phyloP scores from a whole-genome alignment of 2,797 vertebrate genomes.

The Argentina silus region DNA sequence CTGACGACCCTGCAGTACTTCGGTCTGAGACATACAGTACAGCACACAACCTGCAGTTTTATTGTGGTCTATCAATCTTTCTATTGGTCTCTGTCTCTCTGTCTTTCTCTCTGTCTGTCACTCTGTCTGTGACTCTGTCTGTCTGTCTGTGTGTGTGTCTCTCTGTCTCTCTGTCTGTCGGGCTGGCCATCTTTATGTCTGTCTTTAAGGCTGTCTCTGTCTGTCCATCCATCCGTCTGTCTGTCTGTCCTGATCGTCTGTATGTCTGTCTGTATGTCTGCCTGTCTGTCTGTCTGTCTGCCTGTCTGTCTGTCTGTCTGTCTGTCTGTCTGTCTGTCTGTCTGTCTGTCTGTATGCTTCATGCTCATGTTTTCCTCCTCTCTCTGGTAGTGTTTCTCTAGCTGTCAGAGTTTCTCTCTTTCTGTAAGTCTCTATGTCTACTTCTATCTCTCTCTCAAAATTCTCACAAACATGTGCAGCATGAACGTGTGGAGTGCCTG shows the following conservation, averaged over 20 bases:
- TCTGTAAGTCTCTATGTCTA: conserved; percentile 73
- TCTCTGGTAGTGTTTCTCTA: conserved; percentile 74
- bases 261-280: conserved; percentile 24
- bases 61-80: not conserved
- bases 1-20: too few species aligned
- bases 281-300: conserved; percentile 14
- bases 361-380: conserved; percentile 56
- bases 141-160: not conserved
- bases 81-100: not conserved
- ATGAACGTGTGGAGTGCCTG: not conserved
- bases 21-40: too few species aligned
- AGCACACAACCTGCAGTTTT: not conserved
- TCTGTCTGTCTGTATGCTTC: conserved; percentile 38
- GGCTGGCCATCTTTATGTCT: conserved; percentile 3
- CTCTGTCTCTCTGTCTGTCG: not conserved
- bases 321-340: conserved; percentile 46
- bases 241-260: conserved; percentile 7
- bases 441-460: conserved; percentile 45
- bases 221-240: conserved; percentile 32
- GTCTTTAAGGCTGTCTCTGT: conserved; percentile 24
- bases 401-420: conserved; percentile 78
- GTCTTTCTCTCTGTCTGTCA: conserved; percentile 13
- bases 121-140: conserved; percentile 3
- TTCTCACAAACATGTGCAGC: not conserved
- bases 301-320: conserved; percentile 1